Evolutionary conservation across 2,888 invertebrate species (phyloP).

Genomic region (Drosophila kokeensis): DNA sequence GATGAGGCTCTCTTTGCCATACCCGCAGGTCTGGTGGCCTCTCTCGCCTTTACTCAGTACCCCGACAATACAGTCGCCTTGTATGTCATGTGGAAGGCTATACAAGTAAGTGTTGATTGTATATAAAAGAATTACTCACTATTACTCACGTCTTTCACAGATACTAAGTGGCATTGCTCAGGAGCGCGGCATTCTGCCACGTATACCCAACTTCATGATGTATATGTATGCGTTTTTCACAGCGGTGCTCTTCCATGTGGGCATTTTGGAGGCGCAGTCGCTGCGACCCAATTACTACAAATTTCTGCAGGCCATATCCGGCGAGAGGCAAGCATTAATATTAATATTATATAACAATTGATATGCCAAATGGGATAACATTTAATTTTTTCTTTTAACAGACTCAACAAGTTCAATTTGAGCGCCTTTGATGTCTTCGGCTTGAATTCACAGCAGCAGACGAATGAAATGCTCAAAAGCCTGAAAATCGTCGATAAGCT

Average conservation of each 20-base stretch:
- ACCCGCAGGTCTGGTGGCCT: constrained; percentile 90
- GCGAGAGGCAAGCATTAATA: constrained; percentile 87
- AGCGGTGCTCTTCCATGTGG: constrained; percentile 91
- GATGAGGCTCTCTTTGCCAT: constrained; percentile 89
- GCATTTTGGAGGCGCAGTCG: constrained; percentile 91
- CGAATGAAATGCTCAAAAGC: constrained; percentile 84
- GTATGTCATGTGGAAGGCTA: constrained; percentile 92
- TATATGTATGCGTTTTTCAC: constrained; percentile 92
- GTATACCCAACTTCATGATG: constrained; percentile 89
- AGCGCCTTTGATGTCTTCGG: constrained; percentile 88
- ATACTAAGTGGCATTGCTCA: constrained; percentile 90
- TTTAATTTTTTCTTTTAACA: constrained; percentile 63
- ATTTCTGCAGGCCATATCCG: constrained; percentile 91
- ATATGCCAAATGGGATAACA: constrained; percentile 2
- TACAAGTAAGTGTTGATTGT: constrained; percentile 87
- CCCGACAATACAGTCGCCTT: constrained; percentile 92
- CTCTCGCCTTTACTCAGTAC: constrained; percentile 89
- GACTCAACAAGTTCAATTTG: constrained; percentile 88
- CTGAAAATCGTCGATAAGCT: constrained; percentile 69
- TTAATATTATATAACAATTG: neutral
- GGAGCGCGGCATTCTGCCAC: constrained; percentile 88
- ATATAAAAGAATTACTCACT: neutral
- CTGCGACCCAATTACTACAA: constrained; percentile 93
- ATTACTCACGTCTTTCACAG: constrained; percentile 83
- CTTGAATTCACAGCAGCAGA: constrained; percentile 86